A percentile compares a stretch with the other conserved stretches of the same genome.
Conservation (phyloP, 2,113 vertebrate genomes). For the Hypocryptadius cinnamomeus region DNA sequence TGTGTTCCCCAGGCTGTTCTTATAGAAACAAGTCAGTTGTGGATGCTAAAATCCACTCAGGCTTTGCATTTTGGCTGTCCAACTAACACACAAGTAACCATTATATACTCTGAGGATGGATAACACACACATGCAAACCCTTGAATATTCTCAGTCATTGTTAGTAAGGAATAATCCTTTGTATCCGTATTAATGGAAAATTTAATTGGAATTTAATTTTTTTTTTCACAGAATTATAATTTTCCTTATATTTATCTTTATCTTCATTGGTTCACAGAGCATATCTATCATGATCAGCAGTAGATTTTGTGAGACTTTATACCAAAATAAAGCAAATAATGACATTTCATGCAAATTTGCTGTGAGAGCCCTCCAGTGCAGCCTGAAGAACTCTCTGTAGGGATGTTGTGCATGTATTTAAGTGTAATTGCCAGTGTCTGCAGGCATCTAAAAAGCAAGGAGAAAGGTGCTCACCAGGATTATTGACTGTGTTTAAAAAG, state of each 20-base stretch:
- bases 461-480: neutral
- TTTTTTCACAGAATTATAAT: neutral
- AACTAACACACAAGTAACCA: neutral
- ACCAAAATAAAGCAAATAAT: neutral
- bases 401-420: neutral
- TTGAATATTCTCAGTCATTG: neutral
- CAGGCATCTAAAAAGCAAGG: neutral
- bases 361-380: neutral
- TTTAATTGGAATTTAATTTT: neutral
- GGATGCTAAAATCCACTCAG: neutral
- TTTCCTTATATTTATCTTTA: neutral
- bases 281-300: neutral
- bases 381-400: neutral
- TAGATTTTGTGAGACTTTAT: neutral
- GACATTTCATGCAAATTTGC: neutral
- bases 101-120: neutral
- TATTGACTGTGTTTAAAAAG: neutral
- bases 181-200: neutral
- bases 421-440: neutral
- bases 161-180: neutral
- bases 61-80: neutral
- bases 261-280: neutral
- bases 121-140: neutral
- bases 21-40: neutral
- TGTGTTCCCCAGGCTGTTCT: conserved; percentile 8